These are phyloP conservation scores for Gonioctena quinquepunctata DNA, from an alignment of 1,140 invertebrate genomes.

Conservation along the genomic window DNA sequence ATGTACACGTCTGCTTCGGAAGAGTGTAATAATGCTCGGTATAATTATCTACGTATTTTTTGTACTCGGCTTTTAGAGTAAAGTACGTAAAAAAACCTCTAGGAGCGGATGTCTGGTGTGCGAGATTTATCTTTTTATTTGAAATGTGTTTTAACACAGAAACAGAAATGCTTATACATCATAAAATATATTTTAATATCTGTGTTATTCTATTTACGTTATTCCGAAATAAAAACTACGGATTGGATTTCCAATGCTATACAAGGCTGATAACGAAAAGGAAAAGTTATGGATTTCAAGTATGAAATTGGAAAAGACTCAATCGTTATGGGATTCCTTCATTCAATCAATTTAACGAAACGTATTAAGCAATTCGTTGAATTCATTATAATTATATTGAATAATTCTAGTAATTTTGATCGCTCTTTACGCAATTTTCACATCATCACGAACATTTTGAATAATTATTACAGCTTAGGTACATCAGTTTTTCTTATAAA, in stretches of 20 bases:
- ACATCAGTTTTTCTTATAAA: no score
- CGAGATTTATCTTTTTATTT: slow-evolving; percentile 21
- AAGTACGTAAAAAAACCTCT: slow-evolving; percentile 21
- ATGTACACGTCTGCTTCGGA: neutral
- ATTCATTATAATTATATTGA: no score
- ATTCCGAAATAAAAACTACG: slow-evolving; percentile 13
- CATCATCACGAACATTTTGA: no score
- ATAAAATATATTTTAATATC: slow-evolving; percentile 24
- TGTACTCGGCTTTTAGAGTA: slow-evolving; percentile 7
- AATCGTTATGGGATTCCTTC: no score
- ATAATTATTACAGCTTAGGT: no score
- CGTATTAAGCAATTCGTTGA: no score
- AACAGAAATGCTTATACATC: slow-evolving; percentile 19
- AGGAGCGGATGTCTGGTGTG: slow-evolving; percentile 18
- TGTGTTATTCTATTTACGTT: slow-evolving; percentile 22
- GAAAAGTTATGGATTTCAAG: no score
- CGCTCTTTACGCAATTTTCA: no score
- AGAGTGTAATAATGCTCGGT: slow-evolving; percentile 3
- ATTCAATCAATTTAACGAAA: no score
- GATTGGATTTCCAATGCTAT: neutral
- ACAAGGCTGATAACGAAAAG: neutral
- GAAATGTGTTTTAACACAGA: slow-evolving; percentile 22
- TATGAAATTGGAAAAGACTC: no score
- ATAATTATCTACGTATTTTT: slow-evolving; percentile 12
- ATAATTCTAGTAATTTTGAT: no score